Evolutionary conservation across 1,140 invertebrate species (phyloP).

Genomic region (Fopius arisanus): DNA sequence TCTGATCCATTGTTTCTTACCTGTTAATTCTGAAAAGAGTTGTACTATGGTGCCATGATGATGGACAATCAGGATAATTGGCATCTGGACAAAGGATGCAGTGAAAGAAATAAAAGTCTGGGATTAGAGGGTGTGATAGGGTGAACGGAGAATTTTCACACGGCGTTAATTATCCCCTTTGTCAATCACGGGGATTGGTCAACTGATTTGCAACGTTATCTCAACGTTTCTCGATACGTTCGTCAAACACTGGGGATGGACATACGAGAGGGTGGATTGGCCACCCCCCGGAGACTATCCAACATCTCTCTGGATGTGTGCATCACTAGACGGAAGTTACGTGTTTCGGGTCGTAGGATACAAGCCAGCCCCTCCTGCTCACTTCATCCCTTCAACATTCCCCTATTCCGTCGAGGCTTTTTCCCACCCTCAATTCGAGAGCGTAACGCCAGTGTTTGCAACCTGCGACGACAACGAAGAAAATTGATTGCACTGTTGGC

Average conservation of each 20-base stretch:
- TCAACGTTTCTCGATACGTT: neutral
- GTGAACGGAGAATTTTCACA: constrained; percentile 24
- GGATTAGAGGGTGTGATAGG: too few relatives aligned
- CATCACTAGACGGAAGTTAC: constrained; percentile 16
- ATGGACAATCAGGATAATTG: constrained; percentile 37
- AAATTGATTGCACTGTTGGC: constrained; percentile 34
- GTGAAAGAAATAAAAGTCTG: too few relatives aligned
- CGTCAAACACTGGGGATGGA: neutral
- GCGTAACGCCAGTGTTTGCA: constrained; percentile 1
- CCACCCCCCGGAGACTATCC: neutral
- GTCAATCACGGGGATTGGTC: neutral
- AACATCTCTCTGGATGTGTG: neutral
- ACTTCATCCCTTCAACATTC: neutral
- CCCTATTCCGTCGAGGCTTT: neutral
- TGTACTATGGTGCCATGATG: neutral
- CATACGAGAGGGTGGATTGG: neutral
- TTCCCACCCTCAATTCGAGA: neutral
- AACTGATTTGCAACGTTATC: neutral
- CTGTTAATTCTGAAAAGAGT: neutral
- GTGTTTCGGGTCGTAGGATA: neutral
- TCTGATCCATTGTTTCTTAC: neutral
- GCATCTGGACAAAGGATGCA: too few relatives aligned
- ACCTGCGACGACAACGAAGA: constrained; percentile 12
- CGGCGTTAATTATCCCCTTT: too few relatives aligned
- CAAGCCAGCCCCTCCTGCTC: neutral